Evolutionary conservation across 2,888 invertebrate genomes (phyloP).

Genomic region (Drosophila prostipennis): DNA sequence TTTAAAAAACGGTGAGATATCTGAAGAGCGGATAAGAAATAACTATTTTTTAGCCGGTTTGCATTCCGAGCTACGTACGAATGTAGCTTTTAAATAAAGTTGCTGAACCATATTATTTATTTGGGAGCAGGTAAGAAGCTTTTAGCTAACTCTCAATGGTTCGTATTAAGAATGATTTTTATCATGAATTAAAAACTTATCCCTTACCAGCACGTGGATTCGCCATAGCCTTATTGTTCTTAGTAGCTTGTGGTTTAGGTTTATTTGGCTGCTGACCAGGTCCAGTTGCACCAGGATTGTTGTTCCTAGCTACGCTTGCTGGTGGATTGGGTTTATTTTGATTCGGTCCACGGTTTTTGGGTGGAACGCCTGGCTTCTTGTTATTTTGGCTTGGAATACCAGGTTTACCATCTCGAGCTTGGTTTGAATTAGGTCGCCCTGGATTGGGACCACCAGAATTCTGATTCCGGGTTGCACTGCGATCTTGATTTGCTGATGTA

Average conservation of each 20-base stretch:
- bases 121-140: background rate
- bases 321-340: conserved; percentile 4
- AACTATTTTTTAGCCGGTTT: background rate
- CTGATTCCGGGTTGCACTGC: background rate
- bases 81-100: background rate
- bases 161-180: background rate
- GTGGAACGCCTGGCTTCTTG: background rate
- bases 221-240: background rate
- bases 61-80: background rate
- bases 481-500: background rate
- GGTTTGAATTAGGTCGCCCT: conserved; percentile 1
- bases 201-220: conserved; percentile 22
- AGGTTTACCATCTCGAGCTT: background rate
- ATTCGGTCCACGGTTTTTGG: background rate
- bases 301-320: background rate
- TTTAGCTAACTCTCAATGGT: background rate
- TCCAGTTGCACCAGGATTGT: background rate
- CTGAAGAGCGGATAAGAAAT: background rate
- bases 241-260: background rate
- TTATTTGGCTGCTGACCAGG: background rate
- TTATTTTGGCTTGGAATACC: background rate
- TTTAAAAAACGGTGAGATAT: background rate
- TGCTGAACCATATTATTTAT: conserved; percentile 1
- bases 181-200: background rate
- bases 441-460: background rate